Base-by-base conservation (phyloP, 2,888 invertebrate genomes). In the Epinotia ramella region DNA sequence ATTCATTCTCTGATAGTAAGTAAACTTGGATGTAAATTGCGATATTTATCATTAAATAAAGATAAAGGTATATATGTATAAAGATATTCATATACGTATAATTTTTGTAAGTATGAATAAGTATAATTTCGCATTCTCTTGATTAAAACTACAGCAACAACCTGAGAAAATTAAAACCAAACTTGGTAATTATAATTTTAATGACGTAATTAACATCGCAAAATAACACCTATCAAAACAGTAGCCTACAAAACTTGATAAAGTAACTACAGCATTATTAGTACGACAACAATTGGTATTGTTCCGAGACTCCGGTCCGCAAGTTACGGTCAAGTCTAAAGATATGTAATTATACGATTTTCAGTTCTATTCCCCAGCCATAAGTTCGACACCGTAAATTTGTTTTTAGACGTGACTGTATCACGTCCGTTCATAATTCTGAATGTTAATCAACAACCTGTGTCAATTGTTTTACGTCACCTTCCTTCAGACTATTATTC, bases 341-440 rank as follows among this genome's bases (percentile, higher is more conserved):
- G 9, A 40, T 40, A 40, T 40, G 40, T 9, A 40, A 9, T 40
- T 40, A 40, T 40, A 40, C 40, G 7, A 40, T 40, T 40, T 40
- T 40, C 40, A 40, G 40, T 40, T 9, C 40, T 40, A 40, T 40
- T 40, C 40, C 40, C 40, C 40, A 40, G 40, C 0, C 40, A 40
- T 40, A 40, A 40, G 40, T 40, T 40, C 40, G 9, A 9, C 0
- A 40, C 9, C 40, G 40, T 40, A 40, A 9, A 40, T 0, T 40
- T 40, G 9, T 40, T 40, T 40, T 40, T 40, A 40, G 9, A 40
- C 40, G 7, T 40, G 9, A 40, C 40, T 40, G 9, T 40, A 40
- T 40, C 80, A 85, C 85, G 85, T 88, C 88, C 89, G 87, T 87
- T 87, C 82, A 87, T 87, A 89, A 88, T 89, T 87, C 81, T 84